These are phyloP conservation scores for Sinocyclocheilus grahami DNA, from an alignment of 2,113 vertebrate species.

Conservation along the genomic window DNA sequence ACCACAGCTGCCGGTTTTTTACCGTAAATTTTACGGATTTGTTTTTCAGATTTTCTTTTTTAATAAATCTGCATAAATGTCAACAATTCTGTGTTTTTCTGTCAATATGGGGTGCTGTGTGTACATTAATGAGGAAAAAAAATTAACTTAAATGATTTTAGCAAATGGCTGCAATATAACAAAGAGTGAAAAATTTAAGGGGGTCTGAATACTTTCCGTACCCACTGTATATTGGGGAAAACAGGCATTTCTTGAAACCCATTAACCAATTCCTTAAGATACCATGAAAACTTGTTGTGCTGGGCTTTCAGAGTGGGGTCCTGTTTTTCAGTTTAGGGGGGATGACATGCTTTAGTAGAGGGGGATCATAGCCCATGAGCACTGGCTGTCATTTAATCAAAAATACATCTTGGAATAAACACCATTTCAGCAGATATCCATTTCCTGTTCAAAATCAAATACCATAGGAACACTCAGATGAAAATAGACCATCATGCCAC, in stretches of 20 bases:
- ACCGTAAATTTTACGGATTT: too few species aligned
- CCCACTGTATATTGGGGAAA: not conserved
- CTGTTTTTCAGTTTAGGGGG: conserved; percentile 8
- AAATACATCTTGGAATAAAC: conserved; percentile 68
- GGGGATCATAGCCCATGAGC: conserved; percentile 38
- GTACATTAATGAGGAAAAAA: too few species aligned
- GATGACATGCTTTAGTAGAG: conserved; percentile 55
- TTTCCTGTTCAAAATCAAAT: conserved; percentile 60
- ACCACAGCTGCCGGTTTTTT: too few species aligned
- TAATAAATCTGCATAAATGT: too few species aligned
- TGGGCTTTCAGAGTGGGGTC: not conserved
- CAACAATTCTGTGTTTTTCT: too few species aligned
- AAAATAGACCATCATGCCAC: conserved; percentile 61
- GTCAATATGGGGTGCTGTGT: too few species aligned
- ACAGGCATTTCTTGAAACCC: conserved; percentile 3
- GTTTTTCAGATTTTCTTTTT: too few species aligned
- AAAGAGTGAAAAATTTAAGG: too few species aligned
- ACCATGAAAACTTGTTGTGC: not conserved
- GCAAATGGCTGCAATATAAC: too few species aligned
- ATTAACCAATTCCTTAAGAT: not conserved
- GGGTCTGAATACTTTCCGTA: too few species aligned
- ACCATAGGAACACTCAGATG: not conserved
- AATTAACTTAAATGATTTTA: too few species aligned
- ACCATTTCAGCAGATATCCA: conserved; percentile 54
- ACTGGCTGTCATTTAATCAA: conserved; percentile 57